These are phyloP conservation scores for Prunella fulvescens DNA, from an alignment of 2,113 vertebrate genomes.

Conservation along the genomic window DNA sequence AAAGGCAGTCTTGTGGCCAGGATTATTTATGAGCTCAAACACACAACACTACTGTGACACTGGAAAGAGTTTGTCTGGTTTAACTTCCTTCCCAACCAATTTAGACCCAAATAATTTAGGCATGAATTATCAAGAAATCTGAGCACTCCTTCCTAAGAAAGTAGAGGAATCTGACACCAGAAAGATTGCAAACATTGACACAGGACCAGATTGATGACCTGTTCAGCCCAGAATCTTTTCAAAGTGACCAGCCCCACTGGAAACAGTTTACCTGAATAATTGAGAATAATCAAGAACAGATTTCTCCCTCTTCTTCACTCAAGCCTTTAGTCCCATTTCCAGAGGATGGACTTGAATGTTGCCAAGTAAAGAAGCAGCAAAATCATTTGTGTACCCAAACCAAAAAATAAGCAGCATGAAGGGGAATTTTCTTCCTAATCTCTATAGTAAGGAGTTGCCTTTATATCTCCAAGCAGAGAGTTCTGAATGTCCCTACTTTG, in stretches of 20 bases:
- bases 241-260: background rate
- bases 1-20: background rate
- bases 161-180: background rate
- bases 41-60: background rate
- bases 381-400: background rate
- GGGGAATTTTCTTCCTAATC: background rate
- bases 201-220: background rate
- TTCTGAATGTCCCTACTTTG: background rate
- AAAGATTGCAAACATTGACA: background rate
- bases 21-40: background rate
- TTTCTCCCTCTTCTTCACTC: background rate
- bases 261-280: background rate
- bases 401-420: background rate
- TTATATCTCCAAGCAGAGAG: background rate
- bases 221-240: background rate
- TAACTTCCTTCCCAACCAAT: background rate
- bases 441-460: background rate
- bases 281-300: background rate
- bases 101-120: background rate
- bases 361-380: background rate
- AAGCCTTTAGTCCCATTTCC: background rate
- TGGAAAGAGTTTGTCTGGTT: background rate
- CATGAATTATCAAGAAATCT: background rate
- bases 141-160: background rate
- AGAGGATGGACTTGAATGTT: background rate